Conservation (phyloP, 1,140 invertebrate genomes). For the Pseudomyrmex pallidus region DNA sequence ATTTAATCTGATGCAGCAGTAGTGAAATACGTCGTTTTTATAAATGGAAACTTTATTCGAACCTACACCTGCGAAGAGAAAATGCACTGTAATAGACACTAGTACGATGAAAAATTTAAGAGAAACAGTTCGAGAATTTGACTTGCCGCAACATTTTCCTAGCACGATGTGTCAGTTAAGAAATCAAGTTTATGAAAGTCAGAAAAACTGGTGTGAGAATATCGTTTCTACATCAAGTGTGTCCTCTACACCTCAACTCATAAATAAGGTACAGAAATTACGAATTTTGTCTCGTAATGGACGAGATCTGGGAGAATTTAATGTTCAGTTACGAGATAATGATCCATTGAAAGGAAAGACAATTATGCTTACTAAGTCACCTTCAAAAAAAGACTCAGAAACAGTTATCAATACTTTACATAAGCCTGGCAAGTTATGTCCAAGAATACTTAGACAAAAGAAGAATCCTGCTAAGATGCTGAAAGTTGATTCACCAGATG, state of each 20-base stretch:
- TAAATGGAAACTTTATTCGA: no score
- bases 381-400: not conserved
- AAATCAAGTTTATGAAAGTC: no score
- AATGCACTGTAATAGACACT: no score
- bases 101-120: no score
- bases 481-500: not conserved
- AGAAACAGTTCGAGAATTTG: no score
- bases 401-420: not conserved
- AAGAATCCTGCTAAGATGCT: not conserved
- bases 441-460: not conserved
- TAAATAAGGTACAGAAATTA: slow-evolving; percentile 64
- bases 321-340: slow-evolving; percentile 56
- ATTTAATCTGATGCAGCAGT: no score
- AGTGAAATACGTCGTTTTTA: no score
- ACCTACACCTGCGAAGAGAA: no score
- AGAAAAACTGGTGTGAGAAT: no score
- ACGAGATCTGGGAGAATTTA: slow-evolving; percentile 76
- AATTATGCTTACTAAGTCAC: slow-evolving; percentile 5
- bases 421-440: not conserved
- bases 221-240: no score
- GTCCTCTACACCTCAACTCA: not conserved
- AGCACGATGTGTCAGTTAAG: no score
- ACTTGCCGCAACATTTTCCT: no score
- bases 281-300: slow-evolving; percentile 73
- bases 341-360: slow-evolving; percentile 30